Percentiles rank a stretch among this genome's conserved stretches.
These are phyloP conservation scores for Leptodirus hochenwartii DNA, from an alignment of 2,888 invertebrate genomes.

Conservation along the genomic window DNA sequence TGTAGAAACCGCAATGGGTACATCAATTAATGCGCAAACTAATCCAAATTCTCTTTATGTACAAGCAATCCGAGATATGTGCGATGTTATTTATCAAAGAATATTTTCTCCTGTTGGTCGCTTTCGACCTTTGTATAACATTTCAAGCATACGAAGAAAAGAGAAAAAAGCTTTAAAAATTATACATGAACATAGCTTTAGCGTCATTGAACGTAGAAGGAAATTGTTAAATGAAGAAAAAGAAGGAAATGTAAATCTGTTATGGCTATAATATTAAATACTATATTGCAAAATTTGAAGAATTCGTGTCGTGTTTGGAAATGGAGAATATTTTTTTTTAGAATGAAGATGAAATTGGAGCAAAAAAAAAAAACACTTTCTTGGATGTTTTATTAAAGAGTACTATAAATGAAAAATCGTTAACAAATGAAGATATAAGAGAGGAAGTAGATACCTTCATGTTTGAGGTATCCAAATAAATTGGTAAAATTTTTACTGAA, in stretches of 20 bases:
- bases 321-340: too few species aligned
- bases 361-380: constrained; percentile 5
- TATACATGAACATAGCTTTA: constrained; percentile 4
- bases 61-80: constrained; percentile 6
- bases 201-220: constrained; percentile 4
- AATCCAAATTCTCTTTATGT: constrained; percentile 5
- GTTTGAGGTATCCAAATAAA: not conserved
- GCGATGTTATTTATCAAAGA: too few species aligned
- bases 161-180: constrained; percentile 6
- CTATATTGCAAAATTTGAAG: too few species aligned
- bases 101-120: too few species aligned
- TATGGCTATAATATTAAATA: too few species aligned
- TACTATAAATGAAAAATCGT: constrained; percentile 1
- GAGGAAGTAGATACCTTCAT: constrained; percentile 1
- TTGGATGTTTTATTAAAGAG: not conserved
- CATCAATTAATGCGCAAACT: constrained; percentile 4
- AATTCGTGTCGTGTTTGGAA: too few species aligned
- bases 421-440: constrained; percentile 2
- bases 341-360: constrained; percentile 1
- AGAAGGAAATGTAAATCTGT: too few species aligned
- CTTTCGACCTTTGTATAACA: constrained; percentile 4
- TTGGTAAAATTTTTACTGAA: too few species aligned
- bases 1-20: constrained; percentile 6
- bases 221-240: too few species aligned
- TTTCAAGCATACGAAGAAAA: not conserved